Conservation (phyloP, 2,113 vertebrate species). For the Oreotrochilus melanogaster region DNA sequence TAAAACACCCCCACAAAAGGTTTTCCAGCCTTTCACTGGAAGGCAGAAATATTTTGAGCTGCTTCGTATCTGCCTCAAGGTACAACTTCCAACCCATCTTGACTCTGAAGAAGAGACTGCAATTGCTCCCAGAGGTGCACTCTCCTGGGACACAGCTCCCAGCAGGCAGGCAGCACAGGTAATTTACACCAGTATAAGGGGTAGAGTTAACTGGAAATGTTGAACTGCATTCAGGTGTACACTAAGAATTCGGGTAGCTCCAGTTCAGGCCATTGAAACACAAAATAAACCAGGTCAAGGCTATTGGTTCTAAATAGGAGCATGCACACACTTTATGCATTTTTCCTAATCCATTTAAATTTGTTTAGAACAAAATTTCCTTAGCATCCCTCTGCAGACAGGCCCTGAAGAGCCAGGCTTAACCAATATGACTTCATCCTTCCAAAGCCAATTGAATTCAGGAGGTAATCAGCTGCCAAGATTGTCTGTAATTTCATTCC, state of each 20-base stretch:
- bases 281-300: background rate
- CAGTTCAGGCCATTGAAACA: background rate
- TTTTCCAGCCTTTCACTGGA: background rate
- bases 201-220: background rate
- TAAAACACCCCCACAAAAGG: background rate
- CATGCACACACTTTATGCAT: accelerated
- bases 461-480: constrained; percentile 16
- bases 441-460: constrained; percentile 26
- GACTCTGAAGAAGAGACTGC: accelerated
- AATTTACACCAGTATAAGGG: background rate
- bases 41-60: background rate
- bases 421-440: background rate
- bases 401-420: constrained; percentile 1
- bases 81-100: background rate
- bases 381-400: background rate
- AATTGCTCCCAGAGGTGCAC: background rate
- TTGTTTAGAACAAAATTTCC: background rate
- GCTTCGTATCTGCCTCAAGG: background rate
- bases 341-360: background rate
- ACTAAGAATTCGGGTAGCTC: background rate
- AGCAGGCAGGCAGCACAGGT: background rate
- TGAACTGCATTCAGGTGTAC: background rate
- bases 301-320: background rate
- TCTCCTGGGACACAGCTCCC: background rate
- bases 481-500: constrained; percentile 21